Evolutionary conservation across 2,888 invertebrate genomes (phyloP), one percentile per base, ranked within the genome.

Genomic region (Euclidia mi): DNA sequence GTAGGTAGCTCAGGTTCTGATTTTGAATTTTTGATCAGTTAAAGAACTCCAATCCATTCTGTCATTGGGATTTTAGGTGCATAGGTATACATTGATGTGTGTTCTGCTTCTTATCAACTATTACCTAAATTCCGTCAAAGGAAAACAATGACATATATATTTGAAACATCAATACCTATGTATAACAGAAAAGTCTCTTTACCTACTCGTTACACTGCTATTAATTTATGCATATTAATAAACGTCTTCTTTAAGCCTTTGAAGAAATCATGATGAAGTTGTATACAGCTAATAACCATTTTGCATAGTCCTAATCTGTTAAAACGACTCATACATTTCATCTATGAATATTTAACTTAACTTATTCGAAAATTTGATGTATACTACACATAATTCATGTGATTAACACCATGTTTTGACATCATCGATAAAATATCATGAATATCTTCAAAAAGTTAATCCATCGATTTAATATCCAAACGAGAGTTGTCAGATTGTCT

Each of bases 381-480:
- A 72, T 72, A 37, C 48, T 40, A 44, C 42, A 49, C 50, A 66
- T 71, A 56, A 64, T 40, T 75, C 65, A 72, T 35, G 52, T 58
- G 55, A 61, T 64, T 65, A 72, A 60, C 56, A 55, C 56, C 18
- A 56, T 75, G 65, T 75, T 75, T 63, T 75, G 73, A 74, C 71
- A 67, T 55, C 29, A 58, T 55, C 61, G 58, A 75, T 65, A 72
- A 70, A 75, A 72, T 56, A 66, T 45, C 56, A 69, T 71, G 62
- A 70, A 70, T 70, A 72, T 40, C 56, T 64, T 66, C 53, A 69
- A 49, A 18, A 32, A 51, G 6, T 55, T 69, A 74, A 71, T 68
- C 63, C 61, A 48, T 37, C 40, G 57, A 73, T 74, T 74, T 65
- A 47, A 68, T 63, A 65, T 60, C 55, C 60, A 71, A 68, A 73